A percentile compares a stretch with the other conserved stretches of the same genome.
Evolutionary conservation across 2,797 vertebrate species (phyloP).

Genomic region (Enteromius thamalakanensis): DNA sequence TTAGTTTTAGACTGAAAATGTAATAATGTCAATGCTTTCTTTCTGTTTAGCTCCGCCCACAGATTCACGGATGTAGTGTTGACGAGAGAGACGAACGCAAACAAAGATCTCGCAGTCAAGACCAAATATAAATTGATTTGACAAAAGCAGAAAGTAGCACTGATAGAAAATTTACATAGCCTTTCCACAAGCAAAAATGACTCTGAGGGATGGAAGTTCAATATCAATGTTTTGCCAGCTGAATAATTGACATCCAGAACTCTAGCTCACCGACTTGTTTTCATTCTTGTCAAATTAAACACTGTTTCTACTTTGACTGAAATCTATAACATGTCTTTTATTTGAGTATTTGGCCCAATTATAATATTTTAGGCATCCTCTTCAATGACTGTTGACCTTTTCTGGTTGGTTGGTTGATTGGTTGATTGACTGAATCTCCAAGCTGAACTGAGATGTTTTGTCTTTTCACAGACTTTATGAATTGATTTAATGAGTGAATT

Average conservation of each 20-base stretch:
- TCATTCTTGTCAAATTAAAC: conserved; percentile 1
- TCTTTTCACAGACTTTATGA: neutral
- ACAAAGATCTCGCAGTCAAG: neutral
- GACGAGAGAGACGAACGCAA: too few relatives aligned
- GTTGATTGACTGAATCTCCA: conserved; percentile 5
- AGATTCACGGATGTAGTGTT: too few relatives aligned
- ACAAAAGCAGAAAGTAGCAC: neutral
- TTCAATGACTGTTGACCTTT: conserved; percentile 18
- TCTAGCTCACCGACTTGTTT: neutral
- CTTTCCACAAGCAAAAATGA: neutral
- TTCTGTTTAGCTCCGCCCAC: too few relatives aligned
- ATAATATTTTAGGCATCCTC: neutral
- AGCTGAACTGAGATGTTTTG: neutral
- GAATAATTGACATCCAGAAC: neutral
- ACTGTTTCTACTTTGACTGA: neutral
- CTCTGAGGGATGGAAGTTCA: neutral
- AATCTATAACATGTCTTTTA: neutral
- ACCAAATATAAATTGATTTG: neutral
- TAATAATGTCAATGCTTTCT: too few relatives aligned
- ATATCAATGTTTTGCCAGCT: neutral
- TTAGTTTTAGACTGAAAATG: too few relatives aligned
- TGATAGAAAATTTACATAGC: neutral
- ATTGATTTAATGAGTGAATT: conserved; percentile 9
- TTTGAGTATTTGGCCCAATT: neutral
- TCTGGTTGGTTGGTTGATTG: neutral